Evolutionary conservation across 1,140 invertebrate genomes (phyloP).

Genomic region (Reticulitermes speratus): DNA sequence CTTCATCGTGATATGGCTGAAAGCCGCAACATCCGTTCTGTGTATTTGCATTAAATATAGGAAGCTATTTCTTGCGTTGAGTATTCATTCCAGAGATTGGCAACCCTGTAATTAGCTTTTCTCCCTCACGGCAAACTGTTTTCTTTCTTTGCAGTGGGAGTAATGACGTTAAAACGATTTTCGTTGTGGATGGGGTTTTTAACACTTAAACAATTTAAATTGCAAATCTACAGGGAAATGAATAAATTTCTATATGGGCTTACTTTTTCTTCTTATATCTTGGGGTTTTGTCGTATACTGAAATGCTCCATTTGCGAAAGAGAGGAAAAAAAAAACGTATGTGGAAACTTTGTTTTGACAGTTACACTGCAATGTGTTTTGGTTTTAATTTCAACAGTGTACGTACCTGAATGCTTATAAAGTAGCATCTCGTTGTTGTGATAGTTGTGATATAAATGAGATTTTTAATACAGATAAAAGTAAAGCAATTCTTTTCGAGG

Average conservation of each 20-base stretch:
- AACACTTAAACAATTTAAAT: background rate
- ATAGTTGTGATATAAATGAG: too few species aligned
- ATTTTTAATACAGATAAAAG: too few species aligned
- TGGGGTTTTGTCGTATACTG: background rate
- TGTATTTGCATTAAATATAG: too few species aligned
- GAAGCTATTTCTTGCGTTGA: background rate
- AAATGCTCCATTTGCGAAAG: background rate
- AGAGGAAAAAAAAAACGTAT: background rate
- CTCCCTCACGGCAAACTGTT: background rate
- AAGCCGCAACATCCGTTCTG: too few species aligned
- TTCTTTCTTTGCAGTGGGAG: background rate
- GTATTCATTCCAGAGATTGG: background rate
- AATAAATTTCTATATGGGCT: background rate
- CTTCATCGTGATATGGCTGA: too few species aligned
- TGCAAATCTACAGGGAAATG: slow-evolving; percentile 1
- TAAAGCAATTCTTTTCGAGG: too few species aligned
- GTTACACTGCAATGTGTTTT: background rate
- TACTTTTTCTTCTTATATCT: background rate
- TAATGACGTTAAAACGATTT: background rate
- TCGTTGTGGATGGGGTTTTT: background rate
- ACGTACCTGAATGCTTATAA: background rate
- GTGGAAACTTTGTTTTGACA: background rate
- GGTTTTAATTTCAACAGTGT: background rate
- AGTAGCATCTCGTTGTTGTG: too few species aligned
- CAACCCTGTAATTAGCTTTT: background rate